A percentile compares a stretch with the other conserved stretches of the same genome.
Evolutionary conservation across 2,113 vertebrate genomes (phyloP).

Genomic region (Crocuta crocuta): DNA sequence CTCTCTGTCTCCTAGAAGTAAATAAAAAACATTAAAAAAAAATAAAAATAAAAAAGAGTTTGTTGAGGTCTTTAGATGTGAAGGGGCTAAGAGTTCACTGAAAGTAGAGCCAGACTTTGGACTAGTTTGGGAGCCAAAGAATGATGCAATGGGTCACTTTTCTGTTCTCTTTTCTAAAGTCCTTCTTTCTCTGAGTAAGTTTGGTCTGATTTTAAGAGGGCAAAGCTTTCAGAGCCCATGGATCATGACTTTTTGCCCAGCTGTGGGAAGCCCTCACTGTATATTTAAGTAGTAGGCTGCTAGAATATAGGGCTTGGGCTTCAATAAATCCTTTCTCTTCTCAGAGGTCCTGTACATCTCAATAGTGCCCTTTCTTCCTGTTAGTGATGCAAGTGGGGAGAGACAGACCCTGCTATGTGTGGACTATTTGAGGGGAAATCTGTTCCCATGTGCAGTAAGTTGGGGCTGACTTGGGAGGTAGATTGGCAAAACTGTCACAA

Average conservation of each 20-base stretch:
- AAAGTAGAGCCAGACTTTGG: conserved; percentile 42
- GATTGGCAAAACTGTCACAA: neutral
- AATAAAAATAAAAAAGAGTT: neutral
- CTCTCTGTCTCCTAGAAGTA: too few relatives aligned
- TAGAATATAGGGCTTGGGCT: neutral
- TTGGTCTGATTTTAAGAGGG: conserved; percentile 49
- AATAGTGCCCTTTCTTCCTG: neutral
- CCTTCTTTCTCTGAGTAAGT: neutral
- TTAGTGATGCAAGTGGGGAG: neutral
- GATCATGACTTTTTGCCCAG: neutral
- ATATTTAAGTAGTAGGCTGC: neutral
- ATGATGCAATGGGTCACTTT: neutral
- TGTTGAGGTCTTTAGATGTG: neutral
- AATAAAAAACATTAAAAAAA: too few relatives aligned
- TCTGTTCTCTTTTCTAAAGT: conserved; percentile 52
- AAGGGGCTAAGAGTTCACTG: neutral
- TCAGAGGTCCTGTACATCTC: neutral
- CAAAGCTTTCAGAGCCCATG: neutral
- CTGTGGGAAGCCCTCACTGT: neutral
- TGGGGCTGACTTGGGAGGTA: neutral
- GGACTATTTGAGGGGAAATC: neutral
- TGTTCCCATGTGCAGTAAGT: neutral
- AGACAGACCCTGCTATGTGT: neutral
- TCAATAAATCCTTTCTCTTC: neutral
- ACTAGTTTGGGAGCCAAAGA: conserved; percentile 32